Evolutionary conservation across 2,888 invertebrate species (phyloP), one percentile per base, ranked within the genome.

Genomic region (Conus canariensis): DNA sequence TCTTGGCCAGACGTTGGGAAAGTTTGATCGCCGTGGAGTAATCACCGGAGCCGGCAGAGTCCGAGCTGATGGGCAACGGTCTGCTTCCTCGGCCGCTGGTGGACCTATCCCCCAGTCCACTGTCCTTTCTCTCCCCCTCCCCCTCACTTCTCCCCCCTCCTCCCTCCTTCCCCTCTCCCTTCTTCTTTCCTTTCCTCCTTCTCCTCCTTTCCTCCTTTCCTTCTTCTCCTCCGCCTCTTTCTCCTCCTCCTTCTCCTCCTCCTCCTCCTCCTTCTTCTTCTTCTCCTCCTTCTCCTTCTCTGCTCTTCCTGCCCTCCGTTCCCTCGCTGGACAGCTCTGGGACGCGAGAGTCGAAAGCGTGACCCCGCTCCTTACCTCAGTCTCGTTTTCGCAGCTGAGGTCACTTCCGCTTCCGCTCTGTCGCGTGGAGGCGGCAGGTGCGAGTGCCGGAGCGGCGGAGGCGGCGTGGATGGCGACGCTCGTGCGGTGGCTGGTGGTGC

Each of bases 391-490:
- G 45, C 64, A 4, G 77, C 16, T 80, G 45, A 30, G 30, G 45
- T 45, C 77, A 80, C 45, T 80, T 80, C 77, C 77, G 77, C 30
- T 80, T 80, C 77, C 77, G 77, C 30, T 74, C 74, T n/a, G n/a
- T n/a, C 12, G 30, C 77, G 77, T 25, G 77, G 9, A 30, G 30
- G 30, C 25, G 30, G 25, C 25, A n/a, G 77, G 0, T 0, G 10
- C 9, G 7, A 25, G 10, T 1, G 30, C 25, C 7, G 25, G 14
- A 77, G 77, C 8, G 30, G 30, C 25, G 30, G 77, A 25, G 14
- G 77, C 77, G 14, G 77, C 9, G 30, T 10, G 8, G 30, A 9
- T 30, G 30, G 25, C 14, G 30, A 6, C 25, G 25, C 5, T 14
- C 9, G 77, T 77, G 0, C 25, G 9, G 30, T 3, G 16, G 22